A percentile compares a stretch with the other conserved stretches of the same genome.
These are phyloP conservation scores for Lindbergichthys nudifrons DNA, from an alignment of 2,797 vertebrate species.

Conservation along the genomic window DNA sequence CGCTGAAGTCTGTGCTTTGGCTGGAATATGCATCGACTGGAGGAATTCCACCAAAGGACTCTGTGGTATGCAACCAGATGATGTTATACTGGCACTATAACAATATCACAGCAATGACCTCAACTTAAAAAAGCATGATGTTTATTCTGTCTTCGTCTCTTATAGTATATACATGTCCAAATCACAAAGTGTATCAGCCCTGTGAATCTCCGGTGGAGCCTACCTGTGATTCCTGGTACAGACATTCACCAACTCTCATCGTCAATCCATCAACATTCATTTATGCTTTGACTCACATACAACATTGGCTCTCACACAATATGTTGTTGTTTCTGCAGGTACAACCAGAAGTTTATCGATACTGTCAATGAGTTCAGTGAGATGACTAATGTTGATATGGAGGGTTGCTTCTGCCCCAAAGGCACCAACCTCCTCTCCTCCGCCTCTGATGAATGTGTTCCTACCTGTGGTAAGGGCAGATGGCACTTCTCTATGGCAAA, in stretches of 20 bases:
- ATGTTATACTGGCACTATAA: not conserved
- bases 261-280: not conserved
- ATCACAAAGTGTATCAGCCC: slow-evolving; percentile 79
- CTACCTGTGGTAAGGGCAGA: slow-evolving; percentile 80
- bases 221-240: slow-evolving; percentile 80
- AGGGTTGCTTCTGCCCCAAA: slow-evolving; percentile 86
- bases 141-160: slow-evolving; percentile 7
- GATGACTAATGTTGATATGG: slow-evolving; percentile 45
- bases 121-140: not conserved
- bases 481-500: no score
- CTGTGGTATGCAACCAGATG: slow-evolving; percentile 77
- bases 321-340: slow-evolving; percentile 59
- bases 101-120: not conserved
- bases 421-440: slow-evolving; percentile 68
- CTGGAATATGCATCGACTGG: slow-evolving; percentile 84
- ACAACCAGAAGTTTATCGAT: slow-evolving; percentile 68
- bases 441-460: slow-evolving; percentile 74
- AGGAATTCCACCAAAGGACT: slow-evolving; percentile 77
- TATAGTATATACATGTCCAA: slow-evolving; percentile 77
- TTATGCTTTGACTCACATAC: not conserved
- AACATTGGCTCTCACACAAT: slow-evolving; percentile 5
- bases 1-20: slow-evolving; percentile 75
- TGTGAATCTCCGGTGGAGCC: slow-evolving; percentile 79
- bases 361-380: slow-evolving; percentile 43
- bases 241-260: not conserved